phyloP scores from a whole-genome alignment of 2,113 vertebrate genomes.

The Muscicapa adusta region DNA sequence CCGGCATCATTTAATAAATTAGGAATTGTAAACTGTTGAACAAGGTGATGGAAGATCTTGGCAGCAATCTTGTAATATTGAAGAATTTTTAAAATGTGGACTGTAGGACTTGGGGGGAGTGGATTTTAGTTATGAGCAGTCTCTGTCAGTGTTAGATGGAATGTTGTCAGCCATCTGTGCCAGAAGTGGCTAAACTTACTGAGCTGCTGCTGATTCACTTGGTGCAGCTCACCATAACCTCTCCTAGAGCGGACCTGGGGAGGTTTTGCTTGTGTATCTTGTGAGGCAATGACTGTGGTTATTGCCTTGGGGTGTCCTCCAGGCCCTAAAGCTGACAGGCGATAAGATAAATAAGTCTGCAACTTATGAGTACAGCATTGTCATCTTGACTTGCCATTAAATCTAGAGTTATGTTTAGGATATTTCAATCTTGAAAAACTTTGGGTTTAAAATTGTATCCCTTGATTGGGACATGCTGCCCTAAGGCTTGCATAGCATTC shows the following conservation, averaged over 20 bases:
- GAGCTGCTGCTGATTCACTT: accelerated
- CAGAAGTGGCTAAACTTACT: neutral
- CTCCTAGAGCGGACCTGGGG: neutral
- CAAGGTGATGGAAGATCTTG: neutral
- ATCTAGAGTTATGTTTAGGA: neutral
- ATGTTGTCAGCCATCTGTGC: neutral
- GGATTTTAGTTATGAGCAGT: neutral
- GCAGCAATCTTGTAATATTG: neutral
- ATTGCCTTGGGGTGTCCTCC: neutral
- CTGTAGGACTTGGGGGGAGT: neutral
- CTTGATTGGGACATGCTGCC: neutral
- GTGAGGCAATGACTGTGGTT: neutral
- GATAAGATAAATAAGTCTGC: neutral
- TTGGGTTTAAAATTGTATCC: neutral
- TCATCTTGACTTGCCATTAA: neutral
- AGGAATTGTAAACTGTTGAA: neutral
- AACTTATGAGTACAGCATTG: neutral
- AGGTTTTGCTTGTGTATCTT: neutral
- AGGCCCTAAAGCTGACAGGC: neutral
- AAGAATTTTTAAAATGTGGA: neutral
- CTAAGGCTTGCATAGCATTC: neutral
- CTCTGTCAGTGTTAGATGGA: neutral
- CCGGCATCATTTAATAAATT: neutral
- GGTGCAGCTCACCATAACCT: neutral
- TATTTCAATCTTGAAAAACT: neutral